Conservation (phyloP, 2,888 invertebrate genomes). For the Chesias legatella region DNA sequence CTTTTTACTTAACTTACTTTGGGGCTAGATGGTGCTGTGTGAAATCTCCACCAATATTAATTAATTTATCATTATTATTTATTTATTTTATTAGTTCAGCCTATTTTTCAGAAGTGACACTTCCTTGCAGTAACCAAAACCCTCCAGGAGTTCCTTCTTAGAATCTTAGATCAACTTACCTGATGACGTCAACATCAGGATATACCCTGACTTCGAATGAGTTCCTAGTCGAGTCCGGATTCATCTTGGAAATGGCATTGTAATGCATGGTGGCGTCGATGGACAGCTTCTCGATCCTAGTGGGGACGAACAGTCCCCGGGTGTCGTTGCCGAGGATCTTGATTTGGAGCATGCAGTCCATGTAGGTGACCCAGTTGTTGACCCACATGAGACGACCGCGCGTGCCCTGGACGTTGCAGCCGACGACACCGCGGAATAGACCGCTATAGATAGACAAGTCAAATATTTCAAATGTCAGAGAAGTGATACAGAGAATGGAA, state of each 20-base stretch:
- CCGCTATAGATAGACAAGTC: conserved; percentile 59
- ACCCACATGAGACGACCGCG: conserved; percentile 83
- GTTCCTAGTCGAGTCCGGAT: conserved; percentile 62
- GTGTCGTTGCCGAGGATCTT: conserved; percentile 85
- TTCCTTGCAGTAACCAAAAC: too few species aligned
- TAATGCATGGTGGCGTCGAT: conserved; percentile 85
- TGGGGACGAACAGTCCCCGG: conserved; percentile 87
- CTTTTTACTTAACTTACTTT: too few species aligned
- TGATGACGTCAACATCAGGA: conserved; percentile 72
- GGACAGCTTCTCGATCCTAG: conserved; percentile 84
- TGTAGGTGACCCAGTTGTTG: conserved; percentile 92
- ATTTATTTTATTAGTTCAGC: too few species aligned
- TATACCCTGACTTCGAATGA: conserved; percentile 71
- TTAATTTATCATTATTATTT: too few species aligned
- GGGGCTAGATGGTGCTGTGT: too few species aligned
- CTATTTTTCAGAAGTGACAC: too few species aligned
- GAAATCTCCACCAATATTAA: too few species aligned
- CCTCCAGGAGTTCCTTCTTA: too few species aligned
- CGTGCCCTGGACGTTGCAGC: conserved; percentile 73
- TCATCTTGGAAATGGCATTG: conserved; percentile 68
- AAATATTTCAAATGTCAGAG: neutral
- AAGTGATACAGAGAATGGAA: neutral
- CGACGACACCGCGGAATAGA: conserved; percentile 81
- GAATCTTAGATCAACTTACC: conserved; percentile 41
- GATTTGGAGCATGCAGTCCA: conserved; percentile 94